Evolutionary conservation across 2,113 vertebrate genomes (phyloP), one percentile per base, ranked within the genome.

Genomic region (Cyphomyrus plagiostoma): DNA sequence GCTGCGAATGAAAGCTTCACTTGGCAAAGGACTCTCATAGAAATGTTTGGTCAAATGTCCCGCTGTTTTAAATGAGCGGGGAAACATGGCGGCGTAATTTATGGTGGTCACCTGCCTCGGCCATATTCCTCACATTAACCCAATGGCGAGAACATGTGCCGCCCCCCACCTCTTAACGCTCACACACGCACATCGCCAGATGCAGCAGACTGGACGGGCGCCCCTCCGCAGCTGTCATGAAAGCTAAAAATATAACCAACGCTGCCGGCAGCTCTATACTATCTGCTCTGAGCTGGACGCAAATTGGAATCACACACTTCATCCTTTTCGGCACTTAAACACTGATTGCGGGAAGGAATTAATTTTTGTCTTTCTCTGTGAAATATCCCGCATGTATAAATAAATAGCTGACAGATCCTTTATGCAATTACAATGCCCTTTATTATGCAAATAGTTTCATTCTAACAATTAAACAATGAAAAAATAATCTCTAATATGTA

Each of bases 61-160:
- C 49, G 30, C 70, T 88, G 45, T 50, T 88, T 88, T 88, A 74
- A 74, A 88, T 70, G n/a, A 88, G 9, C 56, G 6, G 56, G n/a
- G 30, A 13, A 89, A 70, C 17, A 82, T 42, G 66, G 74, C 48
- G 21, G 48, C 30, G 15, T 77, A 89, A 80, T 66, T 80, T 35
- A 89, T 80, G 26, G 62, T 46, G 35, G 30, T 89, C 70, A 52
- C 62, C 70, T 82, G 48, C 70, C 70, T 19, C 23, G 45, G 30
- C 53, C 26, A 80, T 89, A 80, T 21, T 10, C 62, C 45, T 26
- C 58, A 88, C 87, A 88, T 88, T 74, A 88, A 74, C 50, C 26
- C 46, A 49, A 45, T n/a, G 53, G 45, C 52, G n/a, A 48, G n/a
- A 42, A 90, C 42, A 82, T 35, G 49, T 52, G 30, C 21, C 15